Evolutionary conservation across 2,113 vertebrate species (phyloP).

Genomic region (Progne subis): DNA sequence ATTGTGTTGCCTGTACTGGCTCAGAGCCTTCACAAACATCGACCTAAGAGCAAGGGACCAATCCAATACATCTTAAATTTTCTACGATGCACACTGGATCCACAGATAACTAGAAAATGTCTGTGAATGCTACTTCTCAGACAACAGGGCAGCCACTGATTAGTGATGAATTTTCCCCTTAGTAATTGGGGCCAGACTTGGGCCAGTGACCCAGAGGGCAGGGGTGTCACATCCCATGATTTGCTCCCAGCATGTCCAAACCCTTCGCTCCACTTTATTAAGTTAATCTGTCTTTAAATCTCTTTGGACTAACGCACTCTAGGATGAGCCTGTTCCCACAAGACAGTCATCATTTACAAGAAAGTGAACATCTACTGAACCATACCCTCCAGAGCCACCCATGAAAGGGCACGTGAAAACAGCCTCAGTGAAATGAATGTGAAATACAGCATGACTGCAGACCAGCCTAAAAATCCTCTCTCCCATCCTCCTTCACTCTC

Average conservation of each 20-base stretch:
- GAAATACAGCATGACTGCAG: not conserved
- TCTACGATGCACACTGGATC: not conserved
- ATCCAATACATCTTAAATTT: not conserved
- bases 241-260: not conserved
- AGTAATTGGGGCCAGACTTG: not conserved
- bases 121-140: not conserved
- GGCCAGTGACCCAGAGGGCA: not conserved
- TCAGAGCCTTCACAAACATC: not conserved
- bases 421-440: not conserved
- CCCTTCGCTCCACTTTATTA: constrained; percentile 35
- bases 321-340: constrained; percentile 36
- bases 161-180: not conserved
- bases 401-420: not conserved
- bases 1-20: not conserved
- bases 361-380: constrained; percentile 28
- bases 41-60: not conserved
- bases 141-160: not conserved
- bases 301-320: not conserved
- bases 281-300: constrained; percentile 40
- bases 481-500: not conserved
- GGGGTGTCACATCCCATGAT: not conserved
- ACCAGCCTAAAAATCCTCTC: not conserved
- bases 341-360: not conserved
- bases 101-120: not conserved
- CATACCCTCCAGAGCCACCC: constrained; percentile 36